phyloP scores from a whole-genome alignment of 1,140 invertebrate species.

The Halyomorpha halys region DNA sequence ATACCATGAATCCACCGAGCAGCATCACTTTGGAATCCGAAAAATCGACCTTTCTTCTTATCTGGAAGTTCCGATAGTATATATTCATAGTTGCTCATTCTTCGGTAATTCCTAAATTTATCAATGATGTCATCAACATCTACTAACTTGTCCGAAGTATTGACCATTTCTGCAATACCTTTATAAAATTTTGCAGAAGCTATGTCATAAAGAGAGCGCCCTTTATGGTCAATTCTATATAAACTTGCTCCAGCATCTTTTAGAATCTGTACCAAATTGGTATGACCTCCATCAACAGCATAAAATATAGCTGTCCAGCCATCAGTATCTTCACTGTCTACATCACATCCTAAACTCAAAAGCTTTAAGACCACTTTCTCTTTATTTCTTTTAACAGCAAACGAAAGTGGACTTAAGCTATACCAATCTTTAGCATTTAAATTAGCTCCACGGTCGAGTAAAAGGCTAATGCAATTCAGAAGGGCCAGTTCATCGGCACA shows the following conservation, averaged over 20 bases:
- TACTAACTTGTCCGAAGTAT: slow-evolving; percentile 29
- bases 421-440: slow-evolving; percentile 36
- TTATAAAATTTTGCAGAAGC: slow-evolving; percentile 37
- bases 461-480: slow-evolving; percentile 19
- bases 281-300: slow-evolving; percentile 39
- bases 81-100: slow-evolving; percentile 33
- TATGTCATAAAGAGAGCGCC: slow-evolving; percentile 37
- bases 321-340: slow-evolving; percentile 39
- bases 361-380: slow-evolving; percentile 36
- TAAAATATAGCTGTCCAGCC: slow-evolving; percentile 41
- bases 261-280: slow-evolving; percentile 37
- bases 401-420: slow-evolving; percentile 40
- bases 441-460: slow-evolving; percentile 22
- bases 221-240: slow-evolving; percentile 36
- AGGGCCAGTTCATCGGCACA: slow-evolving; percentile 18
- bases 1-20: slow-evolving; percentile 36
- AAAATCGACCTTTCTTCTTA: slow-evolving; percentile 29
- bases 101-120: slow-evolving; percentile 20
- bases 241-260: slow-evolving; percentile 36
- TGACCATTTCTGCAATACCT: slow-evolving; percentile 37
- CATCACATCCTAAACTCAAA: slow-evolving; percentile 34
- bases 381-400: slow-evolving; percentile 38
- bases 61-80: slow-evolving; percentile 35
- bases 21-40: slow-evolving; percentile 39
- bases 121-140: slow-evolving; percentile 2